Evolutionary conservation across 2,888 invertebrate genomes (phyloP).

Genomic region (Lepidocyrtoides sp.): DNA sequence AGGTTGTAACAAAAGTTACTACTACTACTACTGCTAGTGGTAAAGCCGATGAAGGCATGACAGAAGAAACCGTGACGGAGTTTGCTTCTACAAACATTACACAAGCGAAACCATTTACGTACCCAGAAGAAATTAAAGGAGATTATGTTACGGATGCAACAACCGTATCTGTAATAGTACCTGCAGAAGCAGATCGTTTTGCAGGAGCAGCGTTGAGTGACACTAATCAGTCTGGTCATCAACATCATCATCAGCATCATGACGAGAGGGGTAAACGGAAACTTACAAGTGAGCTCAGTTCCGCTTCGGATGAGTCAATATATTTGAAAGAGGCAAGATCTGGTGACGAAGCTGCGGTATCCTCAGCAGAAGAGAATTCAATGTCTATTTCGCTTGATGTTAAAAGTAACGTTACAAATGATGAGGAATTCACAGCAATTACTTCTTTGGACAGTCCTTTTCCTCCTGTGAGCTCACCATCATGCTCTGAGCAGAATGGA

Average conservation of each 20-base stretch:
- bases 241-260: background rate
- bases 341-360: slow-evolving; percentile 65
- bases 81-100: slow-evolving; percentile 48
- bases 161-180: slow-evolving; percentile 50
- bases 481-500: slow-evolving; percentile 68
- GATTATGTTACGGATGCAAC: slow-evolving; percentile 31
- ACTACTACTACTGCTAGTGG: background rate
- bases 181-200: slow-evolving; percentile 48
- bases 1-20: background rate
- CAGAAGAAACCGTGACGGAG: slow-evolving; percentile 52
- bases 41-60: background rate
- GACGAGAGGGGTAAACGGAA: slow-evolving; percentile 33
- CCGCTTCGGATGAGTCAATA: slow-evolving; percentile 78
- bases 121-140: slow-evolving; percentile 15
- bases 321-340: slow-evolving; percentile 66
- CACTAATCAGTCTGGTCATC: background rate
- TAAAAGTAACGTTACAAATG: slow-evolving; percentile 32
- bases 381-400: slow-evolving; percentile 31
- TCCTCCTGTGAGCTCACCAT: slow-evolving; percentile 43
- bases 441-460: slow-evolving; percentile 25
- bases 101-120: slow-evolving; percentile 19
- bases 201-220: slow-evolving; percentile 12
- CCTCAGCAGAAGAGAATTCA: slow-evolving; percentile 51
- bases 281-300: slow-evolving; percentile 70
- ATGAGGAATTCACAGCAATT: slow-evolving; percentile 25